Base-by-base conservation (phyloP, 2,797 vertebrate species). In the Eutrigla gurnardus region DNA sequence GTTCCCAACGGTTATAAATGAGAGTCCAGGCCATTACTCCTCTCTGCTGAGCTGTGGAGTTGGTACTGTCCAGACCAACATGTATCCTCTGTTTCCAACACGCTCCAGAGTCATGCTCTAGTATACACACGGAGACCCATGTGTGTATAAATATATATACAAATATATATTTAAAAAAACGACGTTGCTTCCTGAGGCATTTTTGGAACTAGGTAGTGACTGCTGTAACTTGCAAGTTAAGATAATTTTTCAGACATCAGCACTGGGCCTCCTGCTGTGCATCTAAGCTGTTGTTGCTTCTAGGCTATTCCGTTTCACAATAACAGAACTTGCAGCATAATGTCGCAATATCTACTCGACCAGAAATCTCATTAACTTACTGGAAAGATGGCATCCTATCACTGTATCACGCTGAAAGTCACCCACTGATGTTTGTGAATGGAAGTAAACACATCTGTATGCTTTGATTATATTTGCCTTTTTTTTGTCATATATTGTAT, bases 301-400 rank as follows among this genome's bases (percentile, higher is more conserved):
- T 1, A 52, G 62, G 42, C 35, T 3, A 36, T 70, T 72, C 32
- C 2, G 12, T 33, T 63, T 74, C 14, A 33, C 45, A 73, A 73
- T 50, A 71, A 64, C n/a, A 53, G n/a, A 18, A 60, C 52, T 65
- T 40, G 6, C 2, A 58, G 46, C 1, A 1, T 33, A 14, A 15
- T 11, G 6, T 58, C n/a, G 37, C n/a, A 35, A 43, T 68, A 77
- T 65, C 68, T 54, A 9, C 15, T 42, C 60, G 61, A 66, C 10
- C 43, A 61, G 46, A 62, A 60, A 64, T 40, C 32, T 39, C 49
- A 57, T 52, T 49, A 40, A 50, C 13, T 33, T 49, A 65, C 66
- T 69, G 46, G 42, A 65, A 69, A 75, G 55, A 75, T 72, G 18
- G 45, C 18, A 53, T 55, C 66, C 11, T 39, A 12, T 69, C 36